phyloP scores from a whole-genome alignment of 2,113 vertebrate genomes.

The Columba livia region DNA sequence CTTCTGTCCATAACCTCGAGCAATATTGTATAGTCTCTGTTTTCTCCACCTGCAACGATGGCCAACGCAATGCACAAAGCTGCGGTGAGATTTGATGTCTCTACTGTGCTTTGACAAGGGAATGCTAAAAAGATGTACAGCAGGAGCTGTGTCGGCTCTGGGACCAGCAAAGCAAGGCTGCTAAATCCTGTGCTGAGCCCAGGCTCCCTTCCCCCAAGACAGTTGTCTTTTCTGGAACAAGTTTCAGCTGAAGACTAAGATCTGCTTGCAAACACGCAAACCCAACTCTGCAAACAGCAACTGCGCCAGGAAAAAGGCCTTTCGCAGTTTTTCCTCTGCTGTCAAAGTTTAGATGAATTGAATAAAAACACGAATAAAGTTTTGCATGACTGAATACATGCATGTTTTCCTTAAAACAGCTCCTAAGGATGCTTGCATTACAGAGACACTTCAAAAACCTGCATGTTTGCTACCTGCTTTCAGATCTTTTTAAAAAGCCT shows the following conservation, averaged over 20 bases:
- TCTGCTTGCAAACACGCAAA: conserved; percentile 55
- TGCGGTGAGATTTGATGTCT: background rate
- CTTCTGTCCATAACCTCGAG: background rate
- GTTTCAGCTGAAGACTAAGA: conserved; percentile 50
- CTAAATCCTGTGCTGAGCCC: conserved; percentile 37
- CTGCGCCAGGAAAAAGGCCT: background rate
- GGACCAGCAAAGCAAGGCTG: conserved; percentile 22
- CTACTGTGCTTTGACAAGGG: background rate
- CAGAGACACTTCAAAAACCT: background rate
- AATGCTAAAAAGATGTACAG: conserved; percentile 19
- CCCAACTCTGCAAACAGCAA: conserved; percentile 37
- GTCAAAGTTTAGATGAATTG: conserved; percentile 30
- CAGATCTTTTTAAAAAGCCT: background rate
- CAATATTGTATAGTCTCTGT: background rate
- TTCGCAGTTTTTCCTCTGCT: background rate
- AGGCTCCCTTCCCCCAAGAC: conserved; percentile 44
- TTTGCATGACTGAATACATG: background rate
- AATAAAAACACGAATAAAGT: conserved; percentile 4
- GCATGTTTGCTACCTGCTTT: background rate
- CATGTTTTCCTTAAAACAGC: background rate
- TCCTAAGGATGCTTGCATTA: background rate
- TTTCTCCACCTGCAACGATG: background rate
- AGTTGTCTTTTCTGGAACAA: conserved; percentile 65
- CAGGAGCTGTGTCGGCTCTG: background rate
- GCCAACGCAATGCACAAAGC: background rate